phyloP scores from a whole-genome alignment of 2,797 vertebrate genomes.

The Acrossocheilus wenchowensis region DNA sequence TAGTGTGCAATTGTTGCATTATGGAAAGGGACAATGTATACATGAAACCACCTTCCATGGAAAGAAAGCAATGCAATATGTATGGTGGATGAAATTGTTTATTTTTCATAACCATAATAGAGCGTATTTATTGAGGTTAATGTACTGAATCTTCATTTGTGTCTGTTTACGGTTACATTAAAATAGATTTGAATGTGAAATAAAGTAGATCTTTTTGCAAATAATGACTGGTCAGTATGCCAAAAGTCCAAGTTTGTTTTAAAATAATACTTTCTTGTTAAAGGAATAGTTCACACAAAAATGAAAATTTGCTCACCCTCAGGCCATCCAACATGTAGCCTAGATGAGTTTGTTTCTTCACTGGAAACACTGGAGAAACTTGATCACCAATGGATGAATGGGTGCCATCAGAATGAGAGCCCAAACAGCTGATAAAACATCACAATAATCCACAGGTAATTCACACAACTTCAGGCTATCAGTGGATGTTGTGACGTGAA shows the following conservation, averaged over 20 bases:
- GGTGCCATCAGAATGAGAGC: background rate
- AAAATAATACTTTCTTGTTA: background rate
- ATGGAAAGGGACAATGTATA: constrained; percentile 8
- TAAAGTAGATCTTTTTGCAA: constrained; percentile 36
- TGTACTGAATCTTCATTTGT: constrained; percentile 25
- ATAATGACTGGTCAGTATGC: background rate
- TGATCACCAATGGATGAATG: background rate
- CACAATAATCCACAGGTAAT: background rate
- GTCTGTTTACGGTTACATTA: constrained; percentile 24
- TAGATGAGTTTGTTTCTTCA: background rate
- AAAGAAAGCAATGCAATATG: constrained; percentile 36
- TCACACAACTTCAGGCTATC: background rate
- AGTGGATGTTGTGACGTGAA: background rate
- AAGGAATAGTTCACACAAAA: background rate
- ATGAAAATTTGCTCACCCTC: background rate
- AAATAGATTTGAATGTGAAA: constrained; percentile 35
- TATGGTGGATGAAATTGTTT: constrained; percentile 29
- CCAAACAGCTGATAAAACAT: background rate
- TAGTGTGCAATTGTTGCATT: constrained; percentile 1
- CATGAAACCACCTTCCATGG: constrained; percentile 25
- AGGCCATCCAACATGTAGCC: background rate
- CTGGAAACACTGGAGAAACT: background rate
- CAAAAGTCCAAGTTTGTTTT: background rate
- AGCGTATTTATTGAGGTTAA: constrained; percentile 48
- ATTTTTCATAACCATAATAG: constrained; percentile 28